These are phyloP conservation scores for Zaprionus tsacasi DNA, from an alignment of 1,140 invertebrate species.

Conservation along the genomic window DNA sequence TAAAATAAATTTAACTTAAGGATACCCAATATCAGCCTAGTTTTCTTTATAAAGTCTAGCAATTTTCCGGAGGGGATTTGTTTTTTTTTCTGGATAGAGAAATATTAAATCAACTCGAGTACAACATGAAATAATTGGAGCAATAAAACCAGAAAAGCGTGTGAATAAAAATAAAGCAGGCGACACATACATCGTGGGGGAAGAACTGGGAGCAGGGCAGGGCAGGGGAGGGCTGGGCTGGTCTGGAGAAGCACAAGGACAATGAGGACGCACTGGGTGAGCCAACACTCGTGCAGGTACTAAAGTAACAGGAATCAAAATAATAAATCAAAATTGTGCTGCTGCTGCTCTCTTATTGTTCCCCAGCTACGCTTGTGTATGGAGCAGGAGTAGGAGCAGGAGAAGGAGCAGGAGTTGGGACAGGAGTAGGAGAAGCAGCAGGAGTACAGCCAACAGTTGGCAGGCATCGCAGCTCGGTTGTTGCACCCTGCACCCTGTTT, in stretches of 20 bases:
- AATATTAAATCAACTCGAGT: constrained; percentile 12
- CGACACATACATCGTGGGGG: constrained; percentile 13
- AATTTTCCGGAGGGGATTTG: too few species aligned
- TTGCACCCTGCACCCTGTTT: constrained; percentile 25
- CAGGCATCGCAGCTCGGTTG: constrained; percentile 33
- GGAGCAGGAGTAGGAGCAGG: background rate
- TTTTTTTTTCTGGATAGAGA: too few species aligned
- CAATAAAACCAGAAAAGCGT: constrained; percentile 73
- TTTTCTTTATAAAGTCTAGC: too few species aligned
- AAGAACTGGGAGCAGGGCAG: constrained; percentile 3
- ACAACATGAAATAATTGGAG: constrained; percentile 77
- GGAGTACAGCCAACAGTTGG: constrained; percentile 54
- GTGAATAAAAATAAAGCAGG: constrained; percentile 71
- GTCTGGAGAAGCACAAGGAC: background rate
- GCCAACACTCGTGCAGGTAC: constrained; percentile 65
- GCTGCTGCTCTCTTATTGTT: background rate
- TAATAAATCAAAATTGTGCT: constrained; percentile 76
- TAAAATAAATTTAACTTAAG: too few species aligned
- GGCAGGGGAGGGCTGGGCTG: constrained; percentile 19
- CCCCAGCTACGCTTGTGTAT: constrained; percentile 2
- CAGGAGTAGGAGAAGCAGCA: constrained; percentile 3
- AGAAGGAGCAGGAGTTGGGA: background rate
- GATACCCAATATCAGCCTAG: too few species aligned
- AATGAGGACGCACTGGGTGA: constrained; percentile 3
- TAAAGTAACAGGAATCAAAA: constrained; percentile 76